Evolutionary conservation across 2,888 invertebrate species (phyloP), one percentile per base, ranked within the genome.

Genomic region (Dendrolimus pini): DNA sequence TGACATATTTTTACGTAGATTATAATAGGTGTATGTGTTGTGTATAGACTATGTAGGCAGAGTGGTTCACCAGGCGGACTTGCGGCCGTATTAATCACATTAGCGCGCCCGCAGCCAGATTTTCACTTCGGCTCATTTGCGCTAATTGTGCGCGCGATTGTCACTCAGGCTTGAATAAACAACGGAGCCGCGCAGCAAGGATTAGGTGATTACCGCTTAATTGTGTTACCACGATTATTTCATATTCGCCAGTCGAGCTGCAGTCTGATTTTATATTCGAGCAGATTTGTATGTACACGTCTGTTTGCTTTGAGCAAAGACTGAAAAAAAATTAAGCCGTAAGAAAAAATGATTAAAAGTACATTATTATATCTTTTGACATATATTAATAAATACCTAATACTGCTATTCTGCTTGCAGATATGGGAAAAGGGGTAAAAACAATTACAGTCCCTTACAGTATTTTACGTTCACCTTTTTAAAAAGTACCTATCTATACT

Each of bases 131-230:
- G 85, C 89, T 90, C 89, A 90, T 89, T 90, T 89, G 87, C 84
- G 84, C 85, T 90, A 89, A 90, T 90, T 89, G 89, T 84, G 82
- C 84, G 83, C 89, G 85, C 84, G 85, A 89, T 89, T 90, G 90
- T 90, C 90, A 89, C 89, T 89, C 89, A 85, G 89, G 86, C 83
- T 83, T 89, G 87, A 89, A 89, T 89, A 89, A 90, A 89, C 90
- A 89, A 89, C 86, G 83, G 83, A 80, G 81, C 84, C 75, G 80
- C 81, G 81, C 81, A 72, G 85, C 88, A 85, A 89, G 90, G 89
- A 89, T 90, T 90, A 90, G 89, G 85, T 89, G 89, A 90, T 90
- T 90, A 90, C 82, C 80, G 82, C 82, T 73, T 89, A 90, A 90
- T 90, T 89, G 85, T 73, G 83, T 90, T 89, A 89, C 83, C 84